Conservation (phyloP, 2,888 invertebrate genomes). For the Agrilus mali region DNA sequence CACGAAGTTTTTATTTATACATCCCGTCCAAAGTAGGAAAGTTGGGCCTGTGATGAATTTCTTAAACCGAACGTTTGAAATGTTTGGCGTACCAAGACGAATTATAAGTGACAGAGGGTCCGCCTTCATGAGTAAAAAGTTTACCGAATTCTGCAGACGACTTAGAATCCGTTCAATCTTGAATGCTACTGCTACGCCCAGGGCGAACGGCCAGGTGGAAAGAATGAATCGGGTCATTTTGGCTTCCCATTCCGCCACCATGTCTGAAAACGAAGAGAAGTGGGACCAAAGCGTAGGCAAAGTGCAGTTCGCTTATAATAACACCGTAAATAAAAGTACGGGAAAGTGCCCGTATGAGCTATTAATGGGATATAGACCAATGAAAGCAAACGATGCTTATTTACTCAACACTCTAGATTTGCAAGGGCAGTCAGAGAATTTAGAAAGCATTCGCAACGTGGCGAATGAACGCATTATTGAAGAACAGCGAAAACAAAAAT, state of each 20-base stretch:
- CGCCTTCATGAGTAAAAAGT: constrained; percentile 16
- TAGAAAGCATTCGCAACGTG: background rate
- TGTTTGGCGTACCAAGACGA: constrained; percentile 14
- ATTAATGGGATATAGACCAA: background rate
- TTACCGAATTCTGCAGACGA: too few species aligned
- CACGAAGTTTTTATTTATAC: constrained; percentile 16
- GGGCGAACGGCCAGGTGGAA: constrained; percentile 19
- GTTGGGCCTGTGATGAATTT: constrained; percentile 9
- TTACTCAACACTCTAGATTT: too few species aligned
- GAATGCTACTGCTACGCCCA: constrained; percentile 16
- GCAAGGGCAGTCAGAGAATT: too few species aligned
- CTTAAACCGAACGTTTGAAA: constrained; percentile 8
- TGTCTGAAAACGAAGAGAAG: too few species aligned
- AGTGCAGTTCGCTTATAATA: constrained; percentile 2
- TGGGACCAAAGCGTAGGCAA: too few species aligned
- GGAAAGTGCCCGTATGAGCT: background rate
- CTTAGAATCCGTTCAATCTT: too few species aligned
- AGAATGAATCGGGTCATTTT: constrained; percentile 13
- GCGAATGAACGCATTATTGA: background rate
- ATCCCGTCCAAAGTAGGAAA: constrained; percentile 13
- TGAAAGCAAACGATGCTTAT: constrained; percentile 11
- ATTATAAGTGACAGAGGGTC: constrained; percentile 18
- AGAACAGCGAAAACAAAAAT: background rate
- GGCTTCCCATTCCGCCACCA: constrained; percentile 2
- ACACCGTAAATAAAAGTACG: constrained; percentile 12